These are phyloP conservation scores for Serilophus lunatus DNA, from an alignment of 2,113 vertebrate genomes.

Conservation along the genomic window DNA sequence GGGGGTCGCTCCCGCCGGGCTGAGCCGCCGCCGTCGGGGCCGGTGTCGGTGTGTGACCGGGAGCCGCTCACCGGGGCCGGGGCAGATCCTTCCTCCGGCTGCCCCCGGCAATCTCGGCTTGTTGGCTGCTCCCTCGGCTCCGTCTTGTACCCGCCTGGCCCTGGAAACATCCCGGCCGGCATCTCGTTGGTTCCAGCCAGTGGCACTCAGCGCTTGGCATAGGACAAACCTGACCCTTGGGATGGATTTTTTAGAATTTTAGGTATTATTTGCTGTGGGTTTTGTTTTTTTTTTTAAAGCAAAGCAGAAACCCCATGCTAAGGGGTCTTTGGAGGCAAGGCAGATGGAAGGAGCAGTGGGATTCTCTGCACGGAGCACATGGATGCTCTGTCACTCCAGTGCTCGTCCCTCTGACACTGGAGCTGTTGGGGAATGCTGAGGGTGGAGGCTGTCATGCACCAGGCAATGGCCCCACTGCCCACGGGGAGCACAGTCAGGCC, in stretches of 20 bases:
- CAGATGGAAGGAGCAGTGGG: neutral
- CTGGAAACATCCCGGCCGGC: neutral
- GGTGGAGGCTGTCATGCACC: neutral
- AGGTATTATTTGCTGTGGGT: neutral
- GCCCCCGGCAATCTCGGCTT: neutral
- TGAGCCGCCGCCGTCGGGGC: neutral
- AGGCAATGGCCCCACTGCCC: neutral
- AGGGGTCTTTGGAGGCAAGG: fast-evolving
- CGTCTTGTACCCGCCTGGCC: neutral
- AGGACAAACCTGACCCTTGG: neutral
- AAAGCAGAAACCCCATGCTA: neutral
- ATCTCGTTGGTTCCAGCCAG: neutral
- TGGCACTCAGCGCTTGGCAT: neutral
- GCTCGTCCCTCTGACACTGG: fast-evolving
- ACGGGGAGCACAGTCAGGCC: fast-evolving
- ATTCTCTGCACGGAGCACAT: neutral
- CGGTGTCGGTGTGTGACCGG: neutral
- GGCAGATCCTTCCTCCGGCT: neutral
- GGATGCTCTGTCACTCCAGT: fast-evolving
- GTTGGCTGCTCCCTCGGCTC: fast-evolving
- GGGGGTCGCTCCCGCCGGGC: neutral
- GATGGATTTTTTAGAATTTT: neutral
- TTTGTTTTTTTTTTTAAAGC: neutral
- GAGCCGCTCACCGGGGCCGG: neutral
- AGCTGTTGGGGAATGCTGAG: neutral